Percentiles rank a stretch among this genome's conserved stretches.
Conservation (phyloP, 2,888 invertebrate genomes). For the Brenthis hecate region DNA sequence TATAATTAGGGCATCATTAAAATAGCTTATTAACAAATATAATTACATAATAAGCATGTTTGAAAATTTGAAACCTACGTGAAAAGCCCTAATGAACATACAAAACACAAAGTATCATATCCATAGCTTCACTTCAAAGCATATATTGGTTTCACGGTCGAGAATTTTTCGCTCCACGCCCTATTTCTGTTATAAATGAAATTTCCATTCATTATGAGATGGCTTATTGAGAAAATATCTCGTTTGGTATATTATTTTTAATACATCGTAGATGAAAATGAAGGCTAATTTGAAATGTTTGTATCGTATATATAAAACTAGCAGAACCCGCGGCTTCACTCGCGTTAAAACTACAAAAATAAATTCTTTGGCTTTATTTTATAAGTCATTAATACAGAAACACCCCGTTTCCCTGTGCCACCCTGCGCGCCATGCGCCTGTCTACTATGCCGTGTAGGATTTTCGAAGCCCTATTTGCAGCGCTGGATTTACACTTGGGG, state of each 20-base stretch:
- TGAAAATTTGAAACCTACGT: slow-evolving; percentile 4
- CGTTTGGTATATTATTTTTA: slow-evolving; percentile 1
- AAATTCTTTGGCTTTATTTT: too few species aligned
- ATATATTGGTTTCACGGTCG: slow-evolving; percentile 9
- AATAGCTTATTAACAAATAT: slow-evolving; percentile 8
- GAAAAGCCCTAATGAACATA: slow-evolving; percentile 18
- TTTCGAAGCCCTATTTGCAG: too few species aligned
- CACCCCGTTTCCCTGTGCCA: too few species aligned
- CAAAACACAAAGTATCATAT: slow-evolving; percentile 14
- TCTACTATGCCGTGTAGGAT: too few species aligned
- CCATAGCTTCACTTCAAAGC: slow-evolving; percentile 7
- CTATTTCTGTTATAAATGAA: slow-evolving; percentile 12
- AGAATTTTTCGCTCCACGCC: slow-evolving; percentile 2
- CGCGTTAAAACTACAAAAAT: too few species aligned
- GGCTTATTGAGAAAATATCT: not conserved
- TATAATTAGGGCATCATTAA: too few species aligned
- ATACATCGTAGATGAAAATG: not conserved
- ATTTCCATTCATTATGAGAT: slow-evolving; percentile 9
- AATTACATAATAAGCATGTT: not conserved
- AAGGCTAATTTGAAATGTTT: too few species aligned
- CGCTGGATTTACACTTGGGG: too few species aligned
- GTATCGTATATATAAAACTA: too few species aligned
- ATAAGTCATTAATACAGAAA: too few species aligned
- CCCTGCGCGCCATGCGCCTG: too few species aligned
- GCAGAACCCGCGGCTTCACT: too few species aligned